phyloP scores from a whole-genome alignment of 2,797 vertebrate genomes.

The Leontopithecus rosalia region DNA sequence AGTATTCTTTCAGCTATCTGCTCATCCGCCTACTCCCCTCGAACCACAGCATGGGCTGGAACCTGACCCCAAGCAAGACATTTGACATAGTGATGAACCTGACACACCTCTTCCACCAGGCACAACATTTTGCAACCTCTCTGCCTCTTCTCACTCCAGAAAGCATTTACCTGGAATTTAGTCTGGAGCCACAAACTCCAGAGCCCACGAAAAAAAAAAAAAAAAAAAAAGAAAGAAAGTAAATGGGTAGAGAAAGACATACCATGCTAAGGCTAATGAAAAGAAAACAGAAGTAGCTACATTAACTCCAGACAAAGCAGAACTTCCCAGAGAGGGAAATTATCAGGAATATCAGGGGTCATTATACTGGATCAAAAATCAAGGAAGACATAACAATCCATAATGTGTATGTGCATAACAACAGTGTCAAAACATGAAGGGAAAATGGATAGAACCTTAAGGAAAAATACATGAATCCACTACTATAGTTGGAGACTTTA shows the following conservation, averaged over 20 bases:
- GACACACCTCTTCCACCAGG: background rate
- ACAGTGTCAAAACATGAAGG: background rate
- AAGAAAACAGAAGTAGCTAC: background rate
- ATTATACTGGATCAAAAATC: background rate
- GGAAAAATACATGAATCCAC: too few species aligned
- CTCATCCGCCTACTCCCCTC: background rate
- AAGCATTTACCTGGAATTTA: background rate
- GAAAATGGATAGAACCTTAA: background rate
- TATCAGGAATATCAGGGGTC: background rate
- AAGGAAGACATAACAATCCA: background rate
- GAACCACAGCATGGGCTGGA: background rate
- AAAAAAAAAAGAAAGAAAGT: too few species aligned
- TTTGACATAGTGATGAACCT: background rate
- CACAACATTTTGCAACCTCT: background rate
- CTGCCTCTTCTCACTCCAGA: background rate
- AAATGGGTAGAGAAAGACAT: background rate
- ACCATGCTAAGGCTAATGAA: background rate
- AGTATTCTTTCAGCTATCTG: background rate
- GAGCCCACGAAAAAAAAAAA: background rate
- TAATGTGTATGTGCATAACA: background rate
- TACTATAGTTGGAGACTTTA: background rate
- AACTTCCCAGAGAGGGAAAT: background rate
- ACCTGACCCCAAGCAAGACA: background rate
- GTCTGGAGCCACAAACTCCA: background rate
- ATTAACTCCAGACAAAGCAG: background rate